Evolutionary conservation across 2,888 invertebrate genomes (phyloP), one percentile per base, ranked within the genome.

Genomic region (Gymnosoma rotundatum): DNA sequence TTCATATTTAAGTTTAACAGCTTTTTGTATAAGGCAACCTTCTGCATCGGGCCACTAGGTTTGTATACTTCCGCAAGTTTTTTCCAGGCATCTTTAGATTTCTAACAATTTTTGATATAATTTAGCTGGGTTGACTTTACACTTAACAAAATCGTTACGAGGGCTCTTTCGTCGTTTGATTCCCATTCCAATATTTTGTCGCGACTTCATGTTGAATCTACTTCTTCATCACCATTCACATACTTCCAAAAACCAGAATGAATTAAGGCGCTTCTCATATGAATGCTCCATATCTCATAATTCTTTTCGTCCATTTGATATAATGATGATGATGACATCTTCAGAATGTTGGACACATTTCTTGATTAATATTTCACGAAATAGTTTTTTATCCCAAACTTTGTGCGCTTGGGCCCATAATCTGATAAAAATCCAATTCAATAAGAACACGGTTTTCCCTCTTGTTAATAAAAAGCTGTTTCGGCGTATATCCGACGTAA

Each of bases 21-120:
- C 36, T 81, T 70, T 18, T 86, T 84, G 36, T 80, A 83, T 12
- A 86, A 58, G 4, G 50, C 32, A 1, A 85, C 81, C 18, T 83
- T 83, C 38, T 72, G 42, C n/a, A 78, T 61, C 0, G 85, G 83
- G 1, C 83, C 81, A 12, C 56, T 69, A n/a, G n/a, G n/a, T n/a
- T n/a, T n/a, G n/a, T n/a, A n/a, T n/a, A n/a, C n/a, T n/a, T n/a
- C n/a, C n/a, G n/a, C n/a, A n/a, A n/a, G n/a, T n/a, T n/a, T n/a
- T n/a, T n/a, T n/a, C n/a, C n/a, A n/a, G n/a, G n/a, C n/a, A n/a
- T n/a, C n/a, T 16, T 56, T 63, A n/a, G 84, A 76, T 18, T 42
- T 78, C 20, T n/a, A 25, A 54, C 36, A 21, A 36, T 75, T 70
- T 12, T 72, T 78, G 0, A 82, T 58, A 50, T 78, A 75, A 12